These are phyloP conservation scores for Aplocera efformata DNA, from an alignment of 2,888 invertebrate genomes.

Conservation along the genomic window DNA sequence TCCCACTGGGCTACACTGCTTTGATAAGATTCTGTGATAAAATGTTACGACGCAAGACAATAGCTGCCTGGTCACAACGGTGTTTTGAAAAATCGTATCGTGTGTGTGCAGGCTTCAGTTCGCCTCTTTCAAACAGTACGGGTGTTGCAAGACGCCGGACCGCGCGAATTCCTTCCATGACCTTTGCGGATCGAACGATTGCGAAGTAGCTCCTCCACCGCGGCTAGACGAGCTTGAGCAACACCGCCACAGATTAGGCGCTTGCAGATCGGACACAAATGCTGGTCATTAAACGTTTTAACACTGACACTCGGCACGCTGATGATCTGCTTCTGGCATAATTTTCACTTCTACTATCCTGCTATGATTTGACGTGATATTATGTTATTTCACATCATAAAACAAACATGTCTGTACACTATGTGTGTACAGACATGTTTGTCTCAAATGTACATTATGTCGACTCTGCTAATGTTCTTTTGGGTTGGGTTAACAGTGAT, in stretches of 20 bases:
- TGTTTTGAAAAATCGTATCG: slow-evolving; percentile 10
- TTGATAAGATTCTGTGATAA: background rate
- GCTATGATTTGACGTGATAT: no score
- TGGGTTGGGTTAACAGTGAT: no score
- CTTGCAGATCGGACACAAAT: slow-evolving; percentile 43
- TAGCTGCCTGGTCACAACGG: background rate
- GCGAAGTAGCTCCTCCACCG: slow-evolving; percentile 69
- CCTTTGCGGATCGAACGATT: slow-evolving; percentile 78
- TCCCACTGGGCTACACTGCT: background rate
- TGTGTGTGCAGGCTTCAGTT: slow-evolving; percentile 5
- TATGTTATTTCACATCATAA: no score
- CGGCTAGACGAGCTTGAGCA: slow-evolving; percentile 74
- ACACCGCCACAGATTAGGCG: slow-evolving; percentile 61
- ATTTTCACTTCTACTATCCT: no score
- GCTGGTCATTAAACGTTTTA: no score
- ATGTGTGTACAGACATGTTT: no score
- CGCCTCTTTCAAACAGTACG: slow-evolving; percentile 52
- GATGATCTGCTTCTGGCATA: no score
- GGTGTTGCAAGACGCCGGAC: slow-evolving; percentile 73
- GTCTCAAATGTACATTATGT: no score
- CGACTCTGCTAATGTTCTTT: no score
- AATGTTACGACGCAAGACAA: slow-evolving; percentile 7
- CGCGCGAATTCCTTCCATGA: slow-evolving; percentile 78
- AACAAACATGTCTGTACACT: no score
- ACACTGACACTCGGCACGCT: no score